Evolutionary conservation across 2,797 vertebrate species (phyloP).

Genomic region (Crypturellus tataupa): DNA sequence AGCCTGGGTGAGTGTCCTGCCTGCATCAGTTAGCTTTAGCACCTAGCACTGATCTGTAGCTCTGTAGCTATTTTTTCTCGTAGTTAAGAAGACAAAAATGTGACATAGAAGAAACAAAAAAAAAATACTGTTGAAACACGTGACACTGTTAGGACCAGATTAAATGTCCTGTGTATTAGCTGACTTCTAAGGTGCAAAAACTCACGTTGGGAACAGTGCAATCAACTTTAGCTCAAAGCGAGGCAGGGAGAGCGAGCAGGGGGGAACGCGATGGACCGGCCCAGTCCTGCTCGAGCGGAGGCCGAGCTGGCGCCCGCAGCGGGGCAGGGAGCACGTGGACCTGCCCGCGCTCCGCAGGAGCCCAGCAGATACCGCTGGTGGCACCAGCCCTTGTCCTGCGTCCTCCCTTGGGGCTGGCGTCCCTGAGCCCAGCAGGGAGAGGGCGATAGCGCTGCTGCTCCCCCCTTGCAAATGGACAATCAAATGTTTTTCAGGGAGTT

Average conservation of each 20-base stretch:
- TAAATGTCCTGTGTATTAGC: constrained; percentile 48
- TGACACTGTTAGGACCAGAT: constrained; percentile 38
- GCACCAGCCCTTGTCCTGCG: not conserved
- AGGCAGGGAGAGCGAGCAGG: constrained; percentile 10
- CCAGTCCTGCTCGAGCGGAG: constrained; percentile 33
- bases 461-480: constrained; percentile 27
- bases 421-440: constrained; percentile 31
- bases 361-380: not conserved
- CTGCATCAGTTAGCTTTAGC: constrained; percentile 61
- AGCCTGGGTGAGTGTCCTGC: constrained; percentile 65
- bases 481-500: constrained; percentile 67
- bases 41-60: constrained; percentile 43
- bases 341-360: not conserved
- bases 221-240: not conserved
- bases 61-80: constrained; percentile 24
- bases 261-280: not conserved
- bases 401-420: constrained; percentile 15
- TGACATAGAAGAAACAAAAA: constrained; percentile 38
- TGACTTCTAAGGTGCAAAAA: constrained; percentile 65
- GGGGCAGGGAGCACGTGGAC: not conserved
- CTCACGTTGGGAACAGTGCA: constrained; percentile 61
- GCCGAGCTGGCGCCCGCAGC: not conserved
- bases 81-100: constrained; percentile 22
- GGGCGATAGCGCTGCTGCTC: not conserved
- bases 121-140: not conserved